Percentiles rank a stretch among this genome's conserved stretches.
Evolutionary conservation across 2,797 vertebrate genomes (phyloP).

Genomic region (Vultur gryphus): DNA sequence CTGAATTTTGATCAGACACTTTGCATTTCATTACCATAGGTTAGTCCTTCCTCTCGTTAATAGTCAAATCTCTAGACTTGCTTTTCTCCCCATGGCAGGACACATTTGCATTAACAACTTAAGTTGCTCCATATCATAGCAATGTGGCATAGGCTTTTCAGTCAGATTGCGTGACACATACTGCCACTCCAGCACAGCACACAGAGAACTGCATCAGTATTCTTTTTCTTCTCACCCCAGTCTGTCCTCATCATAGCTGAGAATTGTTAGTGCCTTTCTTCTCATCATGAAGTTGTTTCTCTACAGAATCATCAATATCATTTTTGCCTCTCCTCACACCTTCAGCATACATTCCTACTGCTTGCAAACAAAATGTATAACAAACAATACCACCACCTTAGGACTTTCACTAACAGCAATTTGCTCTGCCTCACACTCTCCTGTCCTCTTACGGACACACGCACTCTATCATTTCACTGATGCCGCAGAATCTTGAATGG

Average conservation of each 20-base stretch:
- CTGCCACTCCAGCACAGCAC: background rate
- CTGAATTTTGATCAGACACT: constrained; percentile 57
- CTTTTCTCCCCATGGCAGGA: constrained; percentile 11
- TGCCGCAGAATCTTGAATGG: background rate
- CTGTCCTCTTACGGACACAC: rapidly evolving
- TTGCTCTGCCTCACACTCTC: background rate
- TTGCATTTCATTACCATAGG: constrained; percentile 50
- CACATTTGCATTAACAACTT: constrained; percentile 43
- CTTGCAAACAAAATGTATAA: background rate
- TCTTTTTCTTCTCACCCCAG: background rate
- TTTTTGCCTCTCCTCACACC: background rate
- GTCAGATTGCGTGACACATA: background rate
- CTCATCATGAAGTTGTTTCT: background rate
- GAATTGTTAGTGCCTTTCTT: background rate
- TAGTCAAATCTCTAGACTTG: constrained; percentile 31
- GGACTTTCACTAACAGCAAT: background rate
- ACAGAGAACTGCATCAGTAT: background rate
- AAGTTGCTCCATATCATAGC: background rate
- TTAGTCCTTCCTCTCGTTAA: constrained; percentile 1
- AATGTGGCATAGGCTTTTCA: background rate
- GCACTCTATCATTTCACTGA: background rate
- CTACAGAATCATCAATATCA: background rate
- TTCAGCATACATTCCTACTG: background rate
- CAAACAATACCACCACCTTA: background rate
- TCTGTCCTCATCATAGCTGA: background rate